Evolutionary conservation across 2,888 invertebrate species (phyloP).

Genomic region (Camptogramma bilineatum): DNA sequence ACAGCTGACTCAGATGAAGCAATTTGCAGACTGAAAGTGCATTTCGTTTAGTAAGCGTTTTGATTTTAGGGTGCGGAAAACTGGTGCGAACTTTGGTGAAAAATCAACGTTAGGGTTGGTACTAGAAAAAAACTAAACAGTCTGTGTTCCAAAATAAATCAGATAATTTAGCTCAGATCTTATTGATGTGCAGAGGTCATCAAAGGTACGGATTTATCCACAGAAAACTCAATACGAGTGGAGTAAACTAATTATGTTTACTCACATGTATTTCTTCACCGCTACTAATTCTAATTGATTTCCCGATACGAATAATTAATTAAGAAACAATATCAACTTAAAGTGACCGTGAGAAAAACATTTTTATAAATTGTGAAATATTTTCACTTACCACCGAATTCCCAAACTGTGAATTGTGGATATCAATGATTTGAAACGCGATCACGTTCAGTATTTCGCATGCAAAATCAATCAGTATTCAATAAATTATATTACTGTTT

Average conservation of each 20-base stretch:
- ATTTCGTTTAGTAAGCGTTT: conserved; percentile 29
- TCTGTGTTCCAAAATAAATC: not conserved
- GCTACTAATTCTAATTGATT: no score
- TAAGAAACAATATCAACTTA: no score
- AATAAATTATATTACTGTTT: conserved; percentile 13
- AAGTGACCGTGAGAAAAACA: no score
- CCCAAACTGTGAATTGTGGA: conserved; percentile 3
- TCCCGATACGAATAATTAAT: no score
- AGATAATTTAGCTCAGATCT: no score
- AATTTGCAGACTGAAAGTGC: conserved; percentile 26
- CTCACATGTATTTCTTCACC: no score
- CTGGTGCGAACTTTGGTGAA: conserved; percentile 16
- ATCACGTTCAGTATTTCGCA: conserved; percentile 17
- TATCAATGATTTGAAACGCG: conserved; percentile 17
- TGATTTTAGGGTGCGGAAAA: conserved; percentile 23
- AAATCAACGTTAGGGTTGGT: conserved; percentile 24
- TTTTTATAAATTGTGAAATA: no score
- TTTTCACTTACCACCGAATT: not conserved
- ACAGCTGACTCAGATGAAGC: conserved; percentile 24
- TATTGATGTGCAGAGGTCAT: no score
- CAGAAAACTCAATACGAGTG: no score
- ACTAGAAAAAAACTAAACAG: not conserved
- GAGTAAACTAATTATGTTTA: no score
- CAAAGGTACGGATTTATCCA: no score
- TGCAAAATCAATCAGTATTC: conserved; percentile 28